phyloP scores from a whole-genome alignment of 2,888 invertebrate species.

The Cryptops parisi region DNA sequence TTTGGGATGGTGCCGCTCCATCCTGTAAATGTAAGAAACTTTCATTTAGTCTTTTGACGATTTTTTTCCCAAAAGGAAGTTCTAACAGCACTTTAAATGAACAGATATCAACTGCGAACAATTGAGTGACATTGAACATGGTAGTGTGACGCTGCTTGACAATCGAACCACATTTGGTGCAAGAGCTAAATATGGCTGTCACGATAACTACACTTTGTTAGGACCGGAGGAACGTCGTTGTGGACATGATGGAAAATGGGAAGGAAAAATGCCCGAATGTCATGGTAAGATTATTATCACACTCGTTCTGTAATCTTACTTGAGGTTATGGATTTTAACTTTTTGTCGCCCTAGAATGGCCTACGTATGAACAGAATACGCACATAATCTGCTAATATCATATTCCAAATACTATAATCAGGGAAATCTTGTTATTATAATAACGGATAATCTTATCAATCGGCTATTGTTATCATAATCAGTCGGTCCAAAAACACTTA shows the following conservation, averaged over 20 bases:
- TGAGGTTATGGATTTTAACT: no score
- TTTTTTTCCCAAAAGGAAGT: background rate
- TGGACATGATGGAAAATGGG: conserved; percentile 23
- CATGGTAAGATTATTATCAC: no score
- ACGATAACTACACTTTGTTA: conserved; percentile 69
- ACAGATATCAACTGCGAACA: conserved; percentile 71
- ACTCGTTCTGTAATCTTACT: no score
- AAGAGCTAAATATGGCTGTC: conserved; percentile 57
- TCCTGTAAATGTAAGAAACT: conserved; percentile 69
- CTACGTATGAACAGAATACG: background rate
- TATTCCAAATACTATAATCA: no score
- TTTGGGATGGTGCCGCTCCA: conserved; percentile 69
- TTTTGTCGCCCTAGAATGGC: background rate
- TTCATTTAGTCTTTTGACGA: no score
- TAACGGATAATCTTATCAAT: no score
- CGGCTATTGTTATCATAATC: no score
- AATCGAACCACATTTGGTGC: conserved; percentile 65
- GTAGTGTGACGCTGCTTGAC: conserved; percentile 43
- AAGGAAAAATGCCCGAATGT: conserved; percentile 23
- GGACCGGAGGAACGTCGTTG: conserved; percentile 39
- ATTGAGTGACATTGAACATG: conserved; percentile 49
- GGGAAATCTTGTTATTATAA: no score
- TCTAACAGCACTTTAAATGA: conserved; percentile 12
- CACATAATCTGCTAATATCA: no score
- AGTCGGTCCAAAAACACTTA: no score